These are phyloP conservation scores for Kobus ellipsiprymnus DNA, from an alignment of 2,113 vertebrate species.

Conservation along the genomic window DNA sequence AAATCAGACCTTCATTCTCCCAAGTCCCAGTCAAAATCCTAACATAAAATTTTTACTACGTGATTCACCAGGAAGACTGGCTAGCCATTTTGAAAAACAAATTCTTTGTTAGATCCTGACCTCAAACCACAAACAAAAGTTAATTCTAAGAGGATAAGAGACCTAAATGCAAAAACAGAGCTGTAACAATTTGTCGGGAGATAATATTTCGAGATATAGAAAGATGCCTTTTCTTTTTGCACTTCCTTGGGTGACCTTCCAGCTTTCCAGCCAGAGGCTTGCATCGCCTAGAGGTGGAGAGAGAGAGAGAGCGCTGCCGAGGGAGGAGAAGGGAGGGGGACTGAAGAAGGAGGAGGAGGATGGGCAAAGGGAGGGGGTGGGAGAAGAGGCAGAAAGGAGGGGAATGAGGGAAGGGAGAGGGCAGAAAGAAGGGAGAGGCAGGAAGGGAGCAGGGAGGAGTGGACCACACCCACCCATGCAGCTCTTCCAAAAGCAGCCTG, in stretches of 20 bases:
- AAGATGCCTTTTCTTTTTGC: constrained; percentile 28
- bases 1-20: neutral
- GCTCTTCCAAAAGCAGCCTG: neutral
- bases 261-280: constrained; percentile 59
- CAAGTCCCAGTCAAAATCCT: neutral
- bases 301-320: too few species aligned
- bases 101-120: constrained; percentile 30
- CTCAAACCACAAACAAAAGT: constrained; percentile 5
- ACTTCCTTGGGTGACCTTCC: constrained; percentile 57
- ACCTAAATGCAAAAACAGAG: neutral
- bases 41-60: neutral
- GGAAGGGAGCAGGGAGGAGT: neutral
- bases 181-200: neutral
- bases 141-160: constrained; percentile 29
- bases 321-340: too few species aligned
- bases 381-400: too few species aligned
- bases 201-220: constrained; percentile 1
- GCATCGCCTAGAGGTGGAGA: neutral
- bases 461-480: neutral
- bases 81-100: constrained; percentile 24
- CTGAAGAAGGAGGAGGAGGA: neutral
- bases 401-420: neutral
- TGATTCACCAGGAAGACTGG: neutral
- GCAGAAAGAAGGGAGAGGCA: too few species aligned
- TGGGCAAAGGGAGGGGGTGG: neutral